A percentile compares a stretch with the other conserved stretches of the same genome.
Conservation (phyloP, 2,797 vertebrate genomes). For the Microtus californicus region DNA sequence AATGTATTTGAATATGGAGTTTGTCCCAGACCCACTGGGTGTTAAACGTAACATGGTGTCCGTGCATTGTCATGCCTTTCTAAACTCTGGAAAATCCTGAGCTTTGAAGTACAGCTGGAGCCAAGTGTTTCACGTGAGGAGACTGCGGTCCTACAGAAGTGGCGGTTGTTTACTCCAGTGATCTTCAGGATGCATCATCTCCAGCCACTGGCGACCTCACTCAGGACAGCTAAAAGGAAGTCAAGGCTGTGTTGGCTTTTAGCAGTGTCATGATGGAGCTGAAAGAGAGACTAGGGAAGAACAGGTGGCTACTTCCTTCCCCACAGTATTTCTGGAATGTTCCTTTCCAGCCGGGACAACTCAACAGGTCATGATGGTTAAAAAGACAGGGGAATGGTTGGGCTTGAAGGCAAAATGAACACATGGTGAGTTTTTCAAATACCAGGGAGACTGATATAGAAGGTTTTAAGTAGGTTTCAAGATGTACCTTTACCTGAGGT, state of each 20-base stretch:
- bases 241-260: neutral
- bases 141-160: neutral
- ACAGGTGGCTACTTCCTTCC: neutral
- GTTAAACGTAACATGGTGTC: neutral
- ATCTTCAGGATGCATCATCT: neutral
- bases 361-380: neutral
- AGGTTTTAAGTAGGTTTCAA: neutral
- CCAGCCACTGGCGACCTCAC: neutral
- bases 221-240: neutral
- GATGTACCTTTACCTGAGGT: conserved; percentile 29
- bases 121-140: neutral
- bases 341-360: neutral
- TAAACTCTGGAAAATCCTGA: conserved; percentile 7
- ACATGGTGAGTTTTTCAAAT: conserved; percentile 12
- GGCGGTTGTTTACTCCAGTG: too few species aligned
- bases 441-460: neutral
- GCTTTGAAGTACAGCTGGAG: neutral
- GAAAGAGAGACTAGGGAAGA: neutral
- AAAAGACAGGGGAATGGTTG: neutral
- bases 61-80: neutral
- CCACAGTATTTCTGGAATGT: neutral
- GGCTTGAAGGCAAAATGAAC: neutral
- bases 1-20: neutral
- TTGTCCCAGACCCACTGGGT: neutral
- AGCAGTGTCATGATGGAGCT: neutral